Evolutionary conservation across 1,140 invertebrate genomes (phyloP), one percentile per base, ranked within the genome.

Genomic region (Manduca sexta): DNA sequence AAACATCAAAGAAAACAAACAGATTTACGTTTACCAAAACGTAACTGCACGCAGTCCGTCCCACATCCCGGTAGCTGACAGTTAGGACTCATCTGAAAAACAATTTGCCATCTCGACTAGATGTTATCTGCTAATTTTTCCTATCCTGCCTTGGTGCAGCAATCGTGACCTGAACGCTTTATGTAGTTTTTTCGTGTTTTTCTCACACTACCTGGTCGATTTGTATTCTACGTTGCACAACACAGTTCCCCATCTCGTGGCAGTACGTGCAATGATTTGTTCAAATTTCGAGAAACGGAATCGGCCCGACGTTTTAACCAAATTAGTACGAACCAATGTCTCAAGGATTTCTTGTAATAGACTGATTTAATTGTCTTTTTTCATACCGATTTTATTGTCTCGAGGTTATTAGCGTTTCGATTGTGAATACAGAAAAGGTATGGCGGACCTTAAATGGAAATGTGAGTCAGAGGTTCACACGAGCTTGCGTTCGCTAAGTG

Each of bases 261-360:
- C 37, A 39, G 45, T 79, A 74, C 69, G 60, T 62, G 65, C 67
- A 68, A 70, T 65, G 56, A 60, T 63, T 65, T 51, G 54, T 38
- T 52, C 52, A 43, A 59, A 69, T 64, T 67, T 69, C 63, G 45
- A 71, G 75, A 72, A 79, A 60, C 61, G 63, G 67, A 69, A 70
- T 67, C 52, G 47, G 56, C 45, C 33, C 53, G n/a, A n/a, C n/a
- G 64, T 56, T 59, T 62, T 35, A 49, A 55, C 56, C 60, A 70
- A 74, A 69, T 73, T 68, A 69, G 60, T 34, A 26, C 47, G 60
- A 60, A 68, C 61, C 60, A 18, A 31, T 5, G 14, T 30, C 31
- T 67, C 75, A 74, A 76, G 73, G 67, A 57, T 44, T 69, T 73
- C 69, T 67, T 34, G 60, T 58, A 49, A 60, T 56, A 45, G 59